phyloP scores from a whole-genome alignment of 2,888 invertebrate genomes.

The Drosophila lutescens region DNA sequence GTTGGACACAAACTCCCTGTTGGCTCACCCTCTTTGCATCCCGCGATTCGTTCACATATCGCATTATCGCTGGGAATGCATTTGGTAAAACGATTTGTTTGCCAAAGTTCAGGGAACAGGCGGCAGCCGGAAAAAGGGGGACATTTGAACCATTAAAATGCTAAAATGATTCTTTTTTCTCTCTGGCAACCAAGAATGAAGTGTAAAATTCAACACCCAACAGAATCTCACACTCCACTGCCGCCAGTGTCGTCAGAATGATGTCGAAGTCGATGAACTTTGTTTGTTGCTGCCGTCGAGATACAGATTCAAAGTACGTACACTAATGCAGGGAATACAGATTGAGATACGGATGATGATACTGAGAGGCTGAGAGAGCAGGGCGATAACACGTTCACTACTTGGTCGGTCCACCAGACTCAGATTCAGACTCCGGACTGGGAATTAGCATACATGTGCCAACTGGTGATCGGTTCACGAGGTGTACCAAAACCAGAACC shows the following conservation, averaged over 20 bases:
- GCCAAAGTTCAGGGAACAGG: constrained; percentile 25
- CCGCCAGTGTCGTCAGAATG: constrained; percentile 37
- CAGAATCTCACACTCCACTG: constrained; percentile 41
- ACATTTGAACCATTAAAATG: constrained; percentile 54
- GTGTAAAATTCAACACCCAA: constrained; percentile 54
- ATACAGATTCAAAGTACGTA: constrained; percentile 16
- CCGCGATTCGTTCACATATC: constrained; percentile 10
- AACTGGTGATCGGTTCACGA: constrained; percentile 43
- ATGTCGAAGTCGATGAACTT: constrained; percentile 73
- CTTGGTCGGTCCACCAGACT: constrained; percentile 41
- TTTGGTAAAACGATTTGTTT: constrained; percentile 38
- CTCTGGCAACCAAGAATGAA: constrained; percentile 26
- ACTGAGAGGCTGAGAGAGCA: constrained; percentile 21
- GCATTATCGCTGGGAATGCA: constrained; percentile 27
- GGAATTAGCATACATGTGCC: constrained; percentile 66
- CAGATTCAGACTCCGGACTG: constrained; percentile 8
- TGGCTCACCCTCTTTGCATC: constrained; percentile 3
- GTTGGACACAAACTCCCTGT: constrained; percentile 30
- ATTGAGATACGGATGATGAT: constrained; percentile 14
- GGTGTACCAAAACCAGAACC: constrained; percentile 9
- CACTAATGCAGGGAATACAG: constrained; percentile 3
- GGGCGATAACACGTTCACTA: constrained; percentile 45
- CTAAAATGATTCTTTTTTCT: constrained; percentile 20
- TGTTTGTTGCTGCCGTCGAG: constrained; percentile 9
- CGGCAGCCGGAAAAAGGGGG: constrained; percentile 5